These are phyloP conservation scores for Eristalinus aeneus DNA, from an alignment of 2,888 invertebrate species.

Conservation along the genomic window DNA sequence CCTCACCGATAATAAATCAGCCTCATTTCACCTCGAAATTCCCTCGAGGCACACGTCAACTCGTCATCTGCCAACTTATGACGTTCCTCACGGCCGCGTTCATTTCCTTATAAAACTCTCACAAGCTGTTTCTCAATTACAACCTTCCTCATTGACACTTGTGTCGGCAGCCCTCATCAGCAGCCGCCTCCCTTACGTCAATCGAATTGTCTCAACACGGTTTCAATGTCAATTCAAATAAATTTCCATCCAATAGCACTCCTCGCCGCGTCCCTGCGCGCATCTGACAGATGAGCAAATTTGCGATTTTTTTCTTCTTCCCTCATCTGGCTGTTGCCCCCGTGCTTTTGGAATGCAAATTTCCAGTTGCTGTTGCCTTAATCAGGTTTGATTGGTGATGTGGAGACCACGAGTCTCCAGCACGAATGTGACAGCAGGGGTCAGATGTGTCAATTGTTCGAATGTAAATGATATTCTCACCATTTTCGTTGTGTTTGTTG, in stretches of 20 bases:
- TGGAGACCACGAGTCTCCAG: conserved; percentile 25
- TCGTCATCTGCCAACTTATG: not conserved
- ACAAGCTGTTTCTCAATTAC: not conserved
- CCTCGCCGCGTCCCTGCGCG: not conserved
- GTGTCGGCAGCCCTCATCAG: not conserved
- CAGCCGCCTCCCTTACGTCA: not conserved
- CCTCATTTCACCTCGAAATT: not conserved
- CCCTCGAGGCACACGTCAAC: not conserved
- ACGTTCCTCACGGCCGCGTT: not conserved
- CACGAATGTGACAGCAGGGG: conserved; percentile 40
- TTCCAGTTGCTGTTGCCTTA: not conserved
- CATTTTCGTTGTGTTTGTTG: not conserved
- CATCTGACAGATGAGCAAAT: not conserved
- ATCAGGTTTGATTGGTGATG: conserved; percentile 32
- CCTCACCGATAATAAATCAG: not conserved
- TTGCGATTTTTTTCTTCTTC: no score
- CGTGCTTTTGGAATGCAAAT: conserved; percentile 32
- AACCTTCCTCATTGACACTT: not conserved
- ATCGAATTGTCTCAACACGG: conserved; percentile 16
- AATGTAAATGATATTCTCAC: conserved; percentile 50
- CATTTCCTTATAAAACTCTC: not conserved
- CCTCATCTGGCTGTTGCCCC: conserved; percentile 15
- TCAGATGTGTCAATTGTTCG: conserved; percentile 57
- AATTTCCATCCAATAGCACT: conserved; percentile 40
- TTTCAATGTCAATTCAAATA: conserved; percentile 60